A percentile compares a stretch with the other conserved stretches of the same genome.
Evolutionary conservation across 2,888 invertebrate species (phyloP).

Genomic region (Spialia ferax): DNA sequence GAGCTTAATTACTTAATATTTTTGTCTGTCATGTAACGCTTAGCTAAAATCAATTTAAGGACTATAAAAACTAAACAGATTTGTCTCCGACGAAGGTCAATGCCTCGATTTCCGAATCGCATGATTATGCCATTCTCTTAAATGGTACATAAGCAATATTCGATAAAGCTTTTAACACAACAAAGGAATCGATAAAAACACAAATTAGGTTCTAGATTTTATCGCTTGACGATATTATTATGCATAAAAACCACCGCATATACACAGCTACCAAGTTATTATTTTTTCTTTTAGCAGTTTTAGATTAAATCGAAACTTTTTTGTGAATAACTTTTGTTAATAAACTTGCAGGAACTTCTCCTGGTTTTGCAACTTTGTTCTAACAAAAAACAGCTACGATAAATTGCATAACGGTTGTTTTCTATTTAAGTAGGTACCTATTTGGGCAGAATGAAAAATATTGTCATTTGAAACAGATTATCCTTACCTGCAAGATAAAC

Average conservation of each 20-base stretch:
- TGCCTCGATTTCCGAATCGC: constrained; percentile 19
- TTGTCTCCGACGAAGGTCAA: constrained; percentile 22
- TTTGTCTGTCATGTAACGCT: too few relatives aligned
- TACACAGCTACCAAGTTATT: constrained; percentile 1
- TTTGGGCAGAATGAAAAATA: too few relatives aligned
- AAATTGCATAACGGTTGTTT: too few relatives aligned
- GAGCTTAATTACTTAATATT: too few relatives aligned
- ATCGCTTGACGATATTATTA: constrained; percentile 23
- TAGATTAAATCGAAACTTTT: background rate
- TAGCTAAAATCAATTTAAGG: background rate
- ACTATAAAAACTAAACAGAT: constrained; percentile 9
- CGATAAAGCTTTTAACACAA: constrained; percentile 30
- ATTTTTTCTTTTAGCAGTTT: background rate
- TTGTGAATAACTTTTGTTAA: too few relatives aligned
- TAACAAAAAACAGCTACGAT: too few relatives aligned
- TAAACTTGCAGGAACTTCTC: too few relatives aligned
- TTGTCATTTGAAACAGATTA: too few relatives aligned
- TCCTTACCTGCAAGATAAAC: too few relatives aligned
- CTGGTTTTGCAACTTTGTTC: too few relatives aligned
- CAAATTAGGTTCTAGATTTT: constrained; percentile 25
- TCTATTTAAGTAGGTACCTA: too few relatives aligned
- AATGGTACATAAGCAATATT: constrained; percentile 33
- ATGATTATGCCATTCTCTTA: constrained; percentile 35
- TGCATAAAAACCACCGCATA: background rate
- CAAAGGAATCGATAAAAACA: constrained; percentile 30